Evolutionary conservation across 2,888 invertebrate genomes (phyloP).

Genomic region (Empis stercorea): DNA sequence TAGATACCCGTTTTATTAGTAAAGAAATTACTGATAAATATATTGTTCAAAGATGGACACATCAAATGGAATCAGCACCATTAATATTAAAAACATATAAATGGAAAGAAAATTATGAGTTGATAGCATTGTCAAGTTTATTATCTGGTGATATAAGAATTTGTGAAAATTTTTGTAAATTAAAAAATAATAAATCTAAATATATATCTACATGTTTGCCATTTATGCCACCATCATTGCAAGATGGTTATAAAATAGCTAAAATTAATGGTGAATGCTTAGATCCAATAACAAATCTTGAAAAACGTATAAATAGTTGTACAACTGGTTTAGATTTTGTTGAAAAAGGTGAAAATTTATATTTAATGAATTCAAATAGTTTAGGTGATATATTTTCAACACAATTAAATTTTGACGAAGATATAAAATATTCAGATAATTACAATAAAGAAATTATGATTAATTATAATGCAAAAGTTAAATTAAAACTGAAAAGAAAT

Average conservation of each 20-base stretch:
- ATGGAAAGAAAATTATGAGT: slow-evolving; percentile 19
- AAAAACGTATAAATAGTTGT: slow-evolving; percentile 21
- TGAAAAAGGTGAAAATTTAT: slow-evolving; percentile 14
- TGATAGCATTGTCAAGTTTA: slow-evolving; percentile 21
- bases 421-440: background rate
- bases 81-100: slow-evolving; percentile 20
- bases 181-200: slow-evolving; percentile 6
- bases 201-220: slow-evolving; percentile 22
- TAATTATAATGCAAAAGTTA: slow-evolving; percentile 4
- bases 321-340: slow-evolving; percentile 24
- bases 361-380: slow-evolving; percentile 24
- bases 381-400: slow-evolving; percentile 5
- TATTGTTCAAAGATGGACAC: slow-evolving; percentile 26
- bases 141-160: slow-evolving; percentile 23
- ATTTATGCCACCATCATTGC: slow-evolving; percentile 22
- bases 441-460: slow-evolving; percentile 1
- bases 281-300: slow-evolving; percentile 20
- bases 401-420: background rate
- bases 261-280: slow-evolving; percentile 18
- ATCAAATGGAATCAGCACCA: slow-evolving; percentile 26
- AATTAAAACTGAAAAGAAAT: background rate
- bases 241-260: slow-evolving; percentile 19
- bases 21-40: slow-evolving; percentile 8
- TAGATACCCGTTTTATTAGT: slow-evolving; percentile 24
- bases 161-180: slow-evolving; percentile 18